These are phyloP conservation scores for Bursaphelenchus mucronatus DNA, from an alignment of 1,140 invertebrate species.

Conservation along the genomic window DNA sequence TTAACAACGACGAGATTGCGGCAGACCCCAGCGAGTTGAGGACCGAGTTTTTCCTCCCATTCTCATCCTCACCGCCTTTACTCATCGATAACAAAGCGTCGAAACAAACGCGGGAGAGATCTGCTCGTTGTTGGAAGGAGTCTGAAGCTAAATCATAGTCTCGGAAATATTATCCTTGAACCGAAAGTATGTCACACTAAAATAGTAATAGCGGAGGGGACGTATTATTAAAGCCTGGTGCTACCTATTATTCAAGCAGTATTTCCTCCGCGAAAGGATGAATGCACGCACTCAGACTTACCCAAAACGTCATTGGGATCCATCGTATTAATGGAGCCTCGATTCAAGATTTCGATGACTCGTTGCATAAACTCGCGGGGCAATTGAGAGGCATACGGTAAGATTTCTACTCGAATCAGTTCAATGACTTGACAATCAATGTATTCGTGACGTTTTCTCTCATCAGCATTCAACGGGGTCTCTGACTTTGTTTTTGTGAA, in stretches of 20 bases:
- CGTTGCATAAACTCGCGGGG: conserved; percentile 80
- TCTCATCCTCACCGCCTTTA: conserved; percentile 17
- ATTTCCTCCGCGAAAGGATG: conserved; percentile 15
- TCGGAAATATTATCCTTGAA: conserved; percentile 19
- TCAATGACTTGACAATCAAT: conserved; percentile 71
- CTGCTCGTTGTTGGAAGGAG: conserved; percentile 51
- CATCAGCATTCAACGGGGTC: conserved; percentile 54
- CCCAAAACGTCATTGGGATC: conserved; percentile 57
- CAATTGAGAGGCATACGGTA: conserved; percentile 74
- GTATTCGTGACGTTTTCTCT: conserved; percentile 54
- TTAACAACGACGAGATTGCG: conserved; percentile 46
- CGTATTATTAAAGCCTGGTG: conserved; percentile 2
- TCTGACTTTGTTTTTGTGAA: conserved; percentile 77
- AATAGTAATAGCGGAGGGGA: conserved; percentile 17
- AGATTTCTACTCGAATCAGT: conserved; percentile 76
- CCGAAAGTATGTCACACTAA: conserved; percentile 11
- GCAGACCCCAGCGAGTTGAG: conserved; percentile 42
- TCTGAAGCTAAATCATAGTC: conserved; percentile 58
- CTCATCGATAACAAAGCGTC: conserved; percentile 57
- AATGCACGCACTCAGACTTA: conserved; percentile 25
- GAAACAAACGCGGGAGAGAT: conserved; percentile 58
- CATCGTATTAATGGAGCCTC: conserved; percentile 74
- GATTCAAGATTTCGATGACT: conserved; percentile 82
- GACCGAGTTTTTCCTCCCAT: conserved; percentile 15
- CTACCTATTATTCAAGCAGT: conserved; percentile 19